A percentile compares a stretch with the other conserved stretches of the same genome.
Conservation (phyloP, 37 sponge, comb jelly and placozoan genomes). For the Cladorhizidae sp. region DNA sequence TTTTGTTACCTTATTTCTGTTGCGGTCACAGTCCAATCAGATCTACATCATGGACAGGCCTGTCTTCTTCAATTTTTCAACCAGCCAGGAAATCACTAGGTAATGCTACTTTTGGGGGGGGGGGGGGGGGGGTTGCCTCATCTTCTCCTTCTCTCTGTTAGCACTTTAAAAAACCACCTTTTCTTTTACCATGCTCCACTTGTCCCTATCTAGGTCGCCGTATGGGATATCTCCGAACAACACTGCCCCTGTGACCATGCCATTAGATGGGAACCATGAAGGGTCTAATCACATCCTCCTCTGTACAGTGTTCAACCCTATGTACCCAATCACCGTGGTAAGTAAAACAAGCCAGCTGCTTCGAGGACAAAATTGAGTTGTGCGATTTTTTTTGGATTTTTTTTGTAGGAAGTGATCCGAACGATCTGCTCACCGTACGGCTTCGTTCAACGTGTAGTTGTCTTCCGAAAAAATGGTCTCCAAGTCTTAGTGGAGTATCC, state of each 20-base stretch:
- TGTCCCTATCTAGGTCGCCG: slow-evolving; percentile 65
- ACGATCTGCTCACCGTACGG: slow-evolving; percentile 90
- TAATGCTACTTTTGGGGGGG: too few relatives aligned
- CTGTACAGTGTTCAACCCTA: slow-evolving; percentile 88
- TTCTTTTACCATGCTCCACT: background rate
- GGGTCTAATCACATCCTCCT: slow-evolving; percentile 84
- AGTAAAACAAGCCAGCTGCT: slow-evolving; percentile 9
- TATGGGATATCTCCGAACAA: slow-evolving; percentile 75
- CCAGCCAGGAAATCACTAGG: slow-evolving; percentile 91
- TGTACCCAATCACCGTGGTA: slow-evolving; percentile 91
- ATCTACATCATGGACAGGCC: slow-evolving; percentile 85
- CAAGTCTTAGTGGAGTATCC: slow-evolving; percentile 93
- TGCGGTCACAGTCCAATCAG: slow-evolving; percentile 46
- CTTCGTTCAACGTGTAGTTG: slow-evolving; percentile 82
- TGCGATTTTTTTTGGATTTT: too few relatives aligned
- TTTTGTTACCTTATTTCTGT: background rate
- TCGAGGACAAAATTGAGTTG: background rate
- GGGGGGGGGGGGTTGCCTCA: too few relatives aligned
- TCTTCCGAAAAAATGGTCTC: slow-evolving; percentile 93
- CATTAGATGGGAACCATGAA: slow-evolving; percentile 6
- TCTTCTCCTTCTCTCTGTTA: too few relatives aligned
- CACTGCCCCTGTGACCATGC: background rate
- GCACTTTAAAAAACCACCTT: background rate
- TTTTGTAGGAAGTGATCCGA: slow-evolving; percentile 77
- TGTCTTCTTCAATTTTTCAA: slow-evolving; percentile 91